Evolutionary conservation across 2,888 invertebrate genomes (phyloP).

Genomic region (Sphinx pinastri): DNA sequence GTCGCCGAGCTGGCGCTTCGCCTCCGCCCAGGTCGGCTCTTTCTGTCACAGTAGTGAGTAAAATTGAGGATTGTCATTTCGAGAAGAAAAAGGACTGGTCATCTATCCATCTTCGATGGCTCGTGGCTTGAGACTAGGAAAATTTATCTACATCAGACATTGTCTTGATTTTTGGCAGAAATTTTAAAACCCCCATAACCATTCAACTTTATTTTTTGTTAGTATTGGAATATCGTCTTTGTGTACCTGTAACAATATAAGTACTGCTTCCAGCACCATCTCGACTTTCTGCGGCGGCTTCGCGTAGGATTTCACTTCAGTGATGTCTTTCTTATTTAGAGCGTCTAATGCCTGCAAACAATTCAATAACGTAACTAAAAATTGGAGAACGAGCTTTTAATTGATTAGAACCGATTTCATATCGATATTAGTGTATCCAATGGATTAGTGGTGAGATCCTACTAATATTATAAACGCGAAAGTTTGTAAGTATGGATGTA

Average conservation of each 20-base stretch:
- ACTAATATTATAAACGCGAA: too few species aligned
- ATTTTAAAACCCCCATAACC: too few species aligned
- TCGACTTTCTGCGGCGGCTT: conserved; percentile 94
- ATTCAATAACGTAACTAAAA: neutral
- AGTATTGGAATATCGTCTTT: too few species aligned
- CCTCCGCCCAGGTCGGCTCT: conserved; percentile 94
- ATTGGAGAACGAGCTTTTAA: neutral
- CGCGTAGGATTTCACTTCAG: conserved; percentile 95
- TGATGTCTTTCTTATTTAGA: conserved; percentile 93
- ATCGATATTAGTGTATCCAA: neutral
- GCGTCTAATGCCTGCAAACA: conserved; percentile 87
- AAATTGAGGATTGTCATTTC: too few species aligned
- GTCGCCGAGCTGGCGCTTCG: conserved; percentile 93
- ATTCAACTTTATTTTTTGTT: conserved; percentile 36
- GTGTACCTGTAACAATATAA: conserved; percentile 87
- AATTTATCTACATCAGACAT: too few species aligned
- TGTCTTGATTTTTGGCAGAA: too few species aligned
- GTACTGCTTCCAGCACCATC: conserved; percentile 95
- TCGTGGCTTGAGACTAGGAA: too few species aligned
- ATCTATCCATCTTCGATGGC: too few species aligned
- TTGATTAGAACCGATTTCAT: neutral
- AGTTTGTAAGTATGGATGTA: too few species aligned
- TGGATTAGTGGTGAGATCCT: too few species aligned
- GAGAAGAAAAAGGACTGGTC: too few species aligned
- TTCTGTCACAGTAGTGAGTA: conserved; percentile 59